Conservation (phyloP, 30 jellyfish, hydroid and myxozoan genomes). For the Rhopilema esculentum region DNA sequence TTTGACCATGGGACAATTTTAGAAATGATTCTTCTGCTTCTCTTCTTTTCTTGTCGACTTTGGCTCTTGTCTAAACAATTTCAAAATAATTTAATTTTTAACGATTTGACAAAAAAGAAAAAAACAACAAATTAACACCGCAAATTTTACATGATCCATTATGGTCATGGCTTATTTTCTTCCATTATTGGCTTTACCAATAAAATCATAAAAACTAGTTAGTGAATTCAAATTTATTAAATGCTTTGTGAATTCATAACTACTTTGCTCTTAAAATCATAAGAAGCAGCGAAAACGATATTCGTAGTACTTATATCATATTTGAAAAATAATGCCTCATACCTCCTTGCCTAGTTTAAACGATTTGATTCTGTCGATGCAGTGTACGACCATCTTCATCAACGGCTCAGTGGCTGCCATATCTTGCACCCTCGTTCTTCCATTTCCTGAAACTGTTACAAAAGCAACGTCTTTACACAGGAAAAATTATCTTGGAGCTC, state of each 20-base stretch:
- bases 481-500: background rate
- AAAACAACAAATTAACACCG: background rate
- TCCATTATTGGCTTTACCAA: no score
- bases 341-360: conserved; percentile 89
- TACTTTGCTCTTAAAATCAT: no score
- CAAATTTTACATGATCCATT: background rate
- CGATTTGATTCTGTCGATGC: conserved; percentile 87
- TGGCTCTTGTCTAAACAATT: conserved; percentile 73
- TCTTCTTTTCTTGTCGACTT: conserved; percentile 91
- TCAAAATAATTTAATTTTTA: background rate
- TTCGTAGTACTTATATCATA: no score
- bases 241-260: no score
- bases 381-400: conserved; percentile 90
- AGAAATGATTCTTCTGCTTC: conserved; percentile 93
- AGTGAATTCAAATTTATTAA: no score
- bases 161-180: no score
- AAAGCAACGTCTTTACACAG: background rate
- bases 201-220: no score
- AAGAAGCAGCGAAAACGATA: no score
- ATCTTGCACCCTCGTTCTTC: conserved; percentile 83
- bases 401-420: conserved; percentile 99
- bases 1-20: conserved; percentile 88
- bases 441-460: conserved; percentile 89
- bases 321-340: no score
- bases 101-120: background rate